A percentile compares a stretch with the other conserved stretches of the same genome.
Conservation (phyloP, 2,888 invertebrate genomes). For the Pyrrhosoma nymphula region DNA sequence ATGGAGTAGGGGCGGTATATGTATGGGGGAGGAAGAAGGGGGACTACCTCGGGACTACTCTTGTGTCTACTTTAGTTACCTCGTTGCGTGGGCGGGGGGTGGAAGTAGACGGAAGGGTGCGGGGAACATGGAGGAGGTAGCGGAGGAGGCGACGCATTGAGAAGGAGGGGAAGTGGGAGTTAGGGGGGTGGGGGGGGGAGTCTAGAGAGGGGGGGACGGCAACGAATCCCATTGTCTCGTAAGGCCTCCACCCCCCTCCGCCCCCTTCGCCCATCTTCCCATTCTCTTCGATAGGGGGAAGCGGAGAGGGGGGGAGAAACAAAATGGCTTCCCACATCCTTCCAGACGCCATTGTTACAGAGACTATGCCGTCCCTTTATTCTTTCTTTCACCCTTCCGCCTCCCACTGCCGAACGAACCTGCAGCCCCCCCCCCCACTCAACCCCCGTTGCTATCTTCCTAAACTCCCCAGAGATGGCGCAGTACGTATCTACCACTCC, state of each 20-base stretch:
- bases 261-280: neutral
- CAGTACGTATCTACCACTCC: neutral
- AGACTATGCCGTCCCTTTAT: slow-evolving; percentile 43
- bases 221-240: slow-evolving; percentile 56
- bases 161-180: too few relatives aligned
- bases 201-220: neutral
- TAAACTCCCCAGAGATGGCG: slow-evolving; percentile 11
- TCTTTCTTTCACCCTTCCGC: slow-evolving; percentile 19
- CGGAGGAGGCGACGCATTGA: too few relatives aligned
- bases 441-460: neutral
- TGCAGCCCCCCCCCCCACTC: neutral
- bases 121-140: too few relatives aligned
- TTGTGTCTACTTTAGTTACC: slow-evolving; percentile 49
- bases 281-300: too few relatives aligned
- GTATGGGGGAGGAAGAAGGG: neutral
- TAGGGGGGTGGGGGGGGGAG: neutral
- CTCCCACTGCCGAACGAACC: neutral
- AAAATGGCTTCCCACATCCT: slow-evolving; percentile 65
- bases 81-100: neutral
- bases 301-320: slow-evolving; percentile 32
- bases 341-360: slow-evolving; percentile 62
- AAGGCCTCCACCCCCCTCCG: neutral
- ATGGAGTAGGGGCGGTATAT: neutral
- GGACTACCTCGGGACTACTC: too few relatives aligned
- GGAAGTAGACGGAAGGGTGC: neutral